Conservation (phyloP, 2,797 vertebrate species). For the Lepidocolaptes lacrymiger region DNA sequence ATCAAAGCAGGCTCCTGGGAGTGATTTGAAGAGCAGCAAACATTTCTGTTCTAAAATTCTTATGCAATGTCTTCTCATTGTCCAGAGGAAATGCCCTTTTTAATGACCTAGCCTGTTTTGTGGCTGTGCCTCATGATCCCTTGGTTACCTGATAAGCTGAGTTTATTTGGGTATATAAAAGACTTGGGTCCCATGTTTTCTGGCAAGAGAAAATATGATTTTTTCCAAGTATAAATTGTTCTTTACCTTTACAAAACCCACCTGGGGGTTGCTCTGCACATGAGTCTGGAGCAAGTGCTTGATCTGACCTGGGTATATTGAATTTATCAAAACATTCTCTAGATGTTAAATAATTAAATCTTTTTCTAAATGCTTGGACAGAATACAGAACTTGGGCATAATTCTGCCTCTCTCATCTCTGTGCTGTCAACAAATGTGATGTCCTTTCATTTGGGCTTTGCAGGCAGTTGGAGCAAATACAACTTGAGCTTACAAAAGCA, state of each 20-base stretch:
- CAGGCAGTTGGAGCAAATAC: slow-evolving; percentile 89
- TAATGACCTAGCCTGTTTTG: neutral
- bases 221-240: neutral
- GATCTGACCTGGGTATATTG: neutral
- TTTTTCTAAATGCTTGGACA: neutral
- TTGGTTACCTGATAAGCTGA: neutral
- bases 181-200: neutral
- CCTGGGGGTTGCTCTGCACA: neutral
- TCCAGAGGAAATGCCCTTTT: neutral
- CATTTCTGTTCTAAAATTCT: neutral
- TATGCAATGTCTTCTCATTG: neutral
- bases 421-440: slow-evolving; percentile 15
- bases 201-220: neutral
- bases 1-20: neutral
- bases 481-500: slow-evolving; percentile 85
- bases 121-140: neutral
- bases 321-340: neutral
- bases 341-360: neutral
- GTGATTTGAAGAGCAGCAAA: neutral
- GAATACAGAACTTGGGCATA: neutral
- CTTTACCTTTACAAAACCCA: neutral
- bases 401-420: neutral
- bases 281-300: neutral
- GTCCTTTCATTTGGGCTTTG: slow-evolving; percentile 34
- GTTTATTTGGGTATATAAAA: neutral